phyloP scores from a whole-genome alignment of 2,113 vertebrate species.

The Maccullochella peelii region DNA sequence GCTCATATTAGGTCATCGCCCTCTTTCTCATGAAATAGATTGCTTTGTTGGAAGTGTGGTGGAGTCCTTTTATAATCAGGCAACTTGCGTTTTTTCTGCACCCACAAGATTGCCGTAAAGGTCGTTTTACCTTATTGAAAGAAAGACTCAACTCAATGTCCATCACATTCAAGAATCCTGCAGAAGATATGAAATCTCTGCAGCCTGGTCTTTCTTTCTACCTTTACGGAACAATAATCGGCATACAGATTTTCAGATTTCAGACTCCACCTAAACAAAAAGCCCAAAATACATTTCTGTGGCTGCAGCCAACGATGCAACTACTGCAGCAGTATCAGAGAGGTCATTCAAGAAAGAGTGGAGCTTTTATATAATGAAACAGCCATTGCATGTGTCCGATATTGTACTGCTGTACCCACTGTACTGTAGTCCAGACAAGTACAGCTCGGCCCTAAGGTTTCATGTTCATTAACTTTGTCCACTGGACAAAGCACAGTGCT shows the following conservation, averaged over 20 bases:
- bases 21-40: conserved; percentile 49
- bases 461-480: conserved; percentile 57
- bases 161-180: conserved; percentile 23
- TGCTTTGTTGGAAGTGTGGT: conserved; percentile 51
- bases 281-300: neutral
- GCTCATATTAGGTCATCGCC: conserved; percentile 51
- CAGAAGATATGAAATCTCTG: conserved; percentile 2
- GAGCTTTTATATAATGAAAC: conserved; percentile 54
- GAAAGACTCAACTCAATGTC: conserved; percentile 9
- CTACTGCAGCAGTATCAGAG: conserved; percentile 36
- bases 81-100: conserved; percentile 12
- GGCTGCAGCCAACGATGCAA: conserved; percentile 6
- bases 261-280: conserved; percentile 11
- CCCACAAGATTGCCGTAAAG: conserved; percentile 20
- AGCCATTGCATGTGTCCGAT: conserved; percentile 39
- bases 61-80: conserved; percentile 51
- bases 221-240: conserved; percentile 15
- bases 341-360: conserved; percentile 27
- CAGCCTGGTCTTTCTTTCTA: neutral
- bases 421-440: conserved; percentile 48
- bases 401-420: conserved; percentile 40
- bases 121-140: conserved; percentile 37
- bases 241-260: conserved; percentile 13
- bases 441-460: conserved; percentile 56
- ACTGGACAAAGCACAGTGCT: conserved; percentile 42